Evolutionary conservation across 2,797 vertebrate genomes (phyloP), one percentile per base, ranked within the genome.

Genomic region (Halcyon chelicuti): DNA sequence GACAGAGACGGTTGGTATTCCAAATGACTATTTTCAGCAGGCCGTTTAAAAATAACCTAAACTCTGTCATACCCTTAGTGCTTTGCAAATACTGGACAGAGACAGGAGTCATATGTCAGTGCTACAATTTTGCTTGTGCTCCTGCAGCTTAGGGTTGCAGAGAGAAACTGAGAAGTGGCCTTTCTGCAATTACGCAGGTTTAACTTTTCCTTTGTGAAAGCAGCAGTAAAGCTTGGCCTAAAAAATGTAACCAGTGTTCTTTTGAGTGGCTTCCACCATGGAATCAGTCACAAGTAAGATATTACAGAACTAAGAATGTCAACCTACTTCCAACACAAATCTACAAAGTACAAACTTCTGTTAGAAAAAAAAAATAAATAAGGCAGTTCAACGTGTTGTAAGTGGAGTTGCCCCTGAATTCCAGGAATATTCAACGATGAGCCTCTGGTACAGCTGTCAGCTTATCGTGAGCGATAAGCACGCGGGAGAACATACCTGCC

Each of bases 11-110:
- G 77, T 0, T 37, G 77, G 26, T 4, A 54, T 33, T 85, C 83
- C 86, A 54, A 73, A 57, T 10, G 46, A 40, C 96, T 95, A 89
- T 96, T 97, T 80, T 68, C 10, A 78, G 94, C 58, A 88, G 72
- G 23, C 49, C 0, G 7, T 71, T 93, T 96, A 97, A 96, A 97
- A 96, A 97, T 97, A 97, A 87, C 94, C 86, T 67, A 2, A 81
- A 72, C 75, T 88, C 52, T 31, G 81, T 81, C 92, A 73, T 52
- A 93, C 61, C 68, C 93, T 31, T 21, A 75, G 82, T 2, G 37
- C 75, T 61, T 60, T 42, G 54, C 62, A 75, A 86, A 80, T 16
- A 78, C 58, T 47, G 88, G 46, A 40, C 21, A 37, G 79, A 72
- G 83, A n/a, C 9, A n/a, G 65, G 79, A 86, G 57, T 94, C 94